Base-by-base conservation (phyloP, 2,113 vertebrate genomes). In the Poeciliopsis occidentalis region DNA sequence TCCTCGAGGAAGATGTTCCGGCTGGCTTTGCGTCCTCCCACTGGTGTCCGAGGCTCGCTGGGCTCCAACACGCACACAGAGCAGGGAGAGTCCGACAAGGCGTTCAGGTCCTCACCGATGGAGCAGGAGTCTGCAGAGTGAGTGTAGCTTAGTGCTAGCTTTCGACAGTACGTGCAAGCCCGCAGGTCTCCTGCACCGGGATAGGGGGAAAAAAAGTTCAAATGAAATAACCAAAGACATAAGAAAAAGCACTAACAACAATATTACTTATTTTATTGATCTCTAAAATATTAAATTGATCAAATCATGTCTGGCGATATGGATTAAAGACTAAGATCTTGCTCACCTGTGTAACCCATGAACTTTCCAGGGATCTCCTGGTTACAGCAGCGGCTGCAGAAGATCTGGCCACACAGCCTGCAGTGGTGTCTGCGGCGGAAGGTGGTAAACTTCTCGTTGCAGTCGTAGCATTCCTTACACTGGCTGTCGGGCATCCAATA, bases 401-500 rank as follows among this genome's bases (percentile, higher is more conserved):
- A 99, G 87, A 99, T 99, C 92, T 99, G 98, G 2, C 98, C 98
- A 54, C 98, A 99, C 1, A 99, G 92, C 1, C 98, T 95, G 88
- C 98, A 99, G 79, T 99, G 98, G 83, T 99, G 98, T 17, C 98
- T 95, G 12, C 98, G 95, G 1, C 98, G 93, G 80, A 99, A 99
- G 27, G 98, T 99, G 24, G 98, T 99, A 80, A 99, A 99, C 86
- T 99, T 99, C 91, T 99, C 98, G 2, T 96, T 98, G 76, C 98
- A 99, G 91, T 99, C 98, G 22, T 99, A 99, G 78, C 98, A 99
- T 84, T 99, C 97, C 79, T 98, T 99, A 85, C 98, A 99, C 71
- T 99, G 98, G 89, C 97, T 99, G 77, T 99, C 98, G 6, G 98
- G 98, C 98, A 99, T 99, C 98, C 98, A 99, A 91, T 99, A 99